These are phyloP conservation scores for Trachelipus rathkii DNA, from an alignment of 1,140 invertebrate species.

Conservation along the genomic window DNA sequence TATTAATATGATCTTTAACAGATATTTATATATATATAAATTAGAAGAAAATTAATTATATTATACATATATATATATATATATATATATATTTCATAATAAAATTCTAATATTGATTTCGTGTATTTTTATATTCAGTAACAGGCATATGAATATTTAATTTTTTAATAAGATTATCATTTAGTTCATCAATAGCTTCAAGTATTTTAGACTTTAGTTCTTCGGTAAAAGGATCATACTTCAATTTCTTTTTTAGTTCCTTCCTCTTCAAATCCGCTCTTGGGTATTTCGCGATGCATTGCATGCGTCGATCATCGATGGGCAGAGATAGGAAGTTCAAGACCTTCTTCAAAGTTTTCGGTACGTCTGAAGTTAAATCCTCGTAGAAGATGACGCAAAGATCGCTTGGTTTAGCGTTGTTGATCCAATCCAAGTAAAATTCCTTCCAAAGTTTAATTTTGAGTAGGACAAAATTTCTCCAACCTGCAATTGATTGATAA, in stretches of 20 bases:
- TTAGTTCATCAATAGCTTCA: neutral
- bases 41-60: too few species aligned
- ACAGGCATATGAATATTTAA: neutral
- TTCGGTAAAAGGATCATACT: neutral
- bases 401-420: neutral
- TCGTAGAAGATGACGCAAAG: slow-evolving; percentile 41
- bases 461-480: slow-evolving; percentile 39
- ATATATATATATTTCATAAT: too few species aligned
- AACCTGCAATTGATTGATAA: slow-evolving; percentile 30
- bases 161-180: neutral
- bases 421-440: slow-evolving; percentile 45
- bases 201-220: neutral
- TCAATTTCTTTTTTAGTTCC: neutral
- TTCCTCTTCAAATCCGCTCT: slow-evolving; percentile 41
- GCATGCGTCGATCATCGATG: slow-evolving; percentile 21
- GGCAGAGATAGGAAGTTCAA: slow-evolving; percentile 31
- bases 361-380: slow-evolving; percentile 28
- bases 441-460: slow-evolving; percentile 41
- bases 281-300: slow-evolving; percentile 29
- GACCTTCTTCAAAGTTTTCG: slow-evolving; percentile 28
- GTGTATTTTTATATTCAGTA: neutral
- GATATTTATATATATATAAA: too few species aligned
- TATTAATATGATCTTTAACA: too few species aligned
- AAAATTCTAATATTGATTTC: too few species aligned
- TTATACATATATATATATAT: too few species aligned